Evolutionary conservation across 2,888 invertebrate species (phyloP), one percentile per base, ranked within the genome.

Genomic region (Erebia aethiops): DNA sequence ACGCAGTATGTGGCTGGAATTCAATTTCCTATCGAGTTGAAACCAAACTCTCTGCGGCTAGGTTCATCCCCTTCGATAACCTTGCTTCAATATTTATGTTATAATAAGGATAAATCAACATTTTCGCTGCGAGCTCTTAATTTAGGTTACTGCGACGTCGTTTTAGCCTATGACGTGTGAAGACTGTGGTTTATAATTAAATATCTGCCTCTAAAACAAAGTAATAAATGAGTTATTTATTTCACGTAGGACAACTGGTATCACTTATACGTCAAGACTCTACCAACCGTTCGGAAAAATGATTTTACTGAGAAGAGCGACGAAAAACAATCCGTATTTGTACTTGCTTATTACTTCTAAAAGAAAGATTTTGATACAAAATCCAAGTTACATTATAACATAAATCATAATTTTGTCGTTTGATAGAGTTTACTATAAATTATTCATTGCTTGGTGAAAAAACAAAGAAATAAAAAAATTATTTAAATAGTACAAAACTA

Each of bases 1-100:
- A 71, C 75, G 70, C 77, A 71, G 72, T 78, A 75, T 81, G 82
- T 80, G 83, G 83, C 82, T 78, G 70, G 78, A 78, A 82, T 84
- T 82, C 84, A 83, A 84, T 85, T 85, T 85, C 84, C 85, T 79
- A 80, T 78, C 77, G 78, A 77, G 80, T 78, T 79, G 77, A 76
- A 79, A 77, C 80, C 81, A 78, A 81, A 82, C 82, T 81, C 81
- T 78, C 78, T 71, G 73, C 67, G 72, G 76, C 73, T 75, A 69
- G 77, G 75, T 73, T 74, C 75, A 74, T 79, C 76, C 74, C 75
- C 74, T 71, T 70, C 70, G 75, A 76, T 76, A 75, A 73, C 68
- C 67, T 71, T 68, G 76, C 75, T 75, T 76, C 71, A 71, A 66
- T 65, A 60, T 67, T 67, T 67, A 67, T 67, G 46, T 26, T 49